phyloP scores from a whole-genome alignment of 2,797 vertebrate species.

The Cyprinella venusta region DNA sequence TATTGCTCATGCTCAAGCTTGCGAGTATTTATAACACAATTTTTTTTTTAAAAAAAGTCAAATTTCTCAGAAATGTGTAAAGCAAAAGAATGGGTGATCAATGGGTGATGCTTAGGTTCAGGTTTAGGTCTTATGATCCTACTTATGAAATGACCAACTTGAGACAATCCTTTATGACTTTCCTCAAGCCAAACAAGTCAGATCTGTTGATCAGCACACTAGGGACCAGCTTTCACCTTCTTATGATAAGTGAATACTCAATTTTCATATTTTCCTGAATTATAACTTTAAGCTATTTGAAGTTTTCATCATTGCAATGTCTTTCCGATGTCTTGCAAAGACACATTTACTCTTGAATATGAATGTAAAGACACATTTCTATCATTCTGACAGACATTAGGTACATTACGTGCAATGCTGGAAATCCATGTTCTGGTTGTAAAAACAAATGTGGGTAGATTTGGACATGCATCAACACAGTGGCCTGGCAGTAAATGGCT shows the following conservation, averaged over 20 bases:
- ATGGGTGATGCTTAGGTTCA: not conserved
- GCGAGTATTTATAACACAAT: not conserved
- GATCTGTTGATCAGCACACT: not conserved
- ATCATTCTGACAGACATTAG: conserved; percentile 26
- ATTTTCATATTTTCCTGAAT: conserved; percentile 24
- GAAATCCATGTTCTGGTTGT: conserved; percentile 20
- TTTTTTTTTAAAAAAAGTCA: not conserved
- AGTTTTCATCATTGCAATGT: not conserved
- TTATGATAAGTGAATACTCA: conserved; percentile 19
- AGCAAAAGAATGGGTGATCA: not conserved
- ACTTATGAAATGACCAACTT: conserved; percentile 4
- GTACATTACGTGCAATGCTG: not conserved
- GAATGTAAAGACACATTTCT: conserved; percentile 18
- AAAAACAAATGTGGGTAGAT: conserved; percentile 36
- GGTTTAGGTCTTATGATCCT: not conserved
- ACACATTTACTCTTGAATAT: conserved; percentile 16
- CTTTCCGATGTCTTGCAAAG: conserved; percentile 4
- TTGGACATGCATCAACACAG: conserved; percentile 18
- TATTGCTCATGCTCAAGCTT: conserved; percentile 2
- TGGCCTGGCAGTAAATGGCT: conserved; percentile 15
- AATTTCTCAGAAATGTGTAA: not conserved
- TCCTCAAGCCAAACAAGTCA: not conserved
- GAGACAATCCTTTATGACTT: conserved; percentile 24
- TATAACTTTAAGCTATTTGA: conserved; percentile 3
- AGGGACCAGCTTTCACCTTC: conserved; percentile 19